Base-by-base conservation (phyloP, 2,888 invertebrate species). In the Trachelus iudaicus region DNA sequence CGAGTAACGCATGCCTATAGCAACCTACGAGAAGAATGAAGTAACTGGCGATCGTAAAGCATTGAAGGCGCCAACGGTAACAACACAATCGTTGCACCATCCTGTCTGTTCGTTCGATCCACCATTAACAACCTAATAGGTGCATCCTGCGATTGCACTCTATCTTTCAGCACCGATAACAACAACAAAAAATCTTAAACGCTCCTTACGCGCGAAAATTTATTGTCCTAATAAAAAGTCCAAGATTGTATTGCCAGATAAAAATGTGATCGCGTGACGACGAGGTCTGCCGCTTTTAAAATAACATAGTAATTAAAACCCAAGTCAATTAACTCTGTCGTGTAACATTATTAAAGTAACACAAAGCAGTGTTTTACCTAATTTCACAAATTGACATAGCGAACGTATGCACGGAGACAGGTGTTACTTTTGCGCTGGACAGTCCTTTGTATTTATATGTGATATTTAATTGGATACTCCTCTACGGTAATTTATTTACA, bases 11-110 rank as follows among this genome's bases (percentile, higher is more conserved):
- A 75, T 77, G 75, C 69, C 75, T 34, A 34, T 71, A 74, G 69
- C 23, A 23, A 12, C 12, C 71, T 71, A 71, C 31, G 71, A 71
- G 71, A 56, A 80, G 79, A 82, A 80, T 78, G 79, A 79, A 81
- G 84, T 88, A 87, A 89, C 89, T 88, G 89, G 83, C 82, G 85
- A 88, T 88, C 88, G 87, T 89, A 89, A 89, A 89, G 84, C 83
- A 87, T 85, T 82, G 81, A 83, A 87, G 88, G 87, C 81, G 89
- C 87, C 85, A 87, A 88, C 85, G 84, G 87, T 84, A 83, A 81
- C 83, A 84, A 85, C 86, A 81, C 73, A 84, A 87, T 85, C 82
- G 83, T 87, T 84, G 78, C 77, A 79, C 80, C 80, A 73, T 75
- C 80, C 81, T 76, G 76, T 80, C 79, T 79, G 78, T 79, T 79